Evolutionary conservation across 2,888 invertebrate species (phyloP), one percentile per base, ranked within the genome.

Genomic region (Ceramica pisi): DNA sequence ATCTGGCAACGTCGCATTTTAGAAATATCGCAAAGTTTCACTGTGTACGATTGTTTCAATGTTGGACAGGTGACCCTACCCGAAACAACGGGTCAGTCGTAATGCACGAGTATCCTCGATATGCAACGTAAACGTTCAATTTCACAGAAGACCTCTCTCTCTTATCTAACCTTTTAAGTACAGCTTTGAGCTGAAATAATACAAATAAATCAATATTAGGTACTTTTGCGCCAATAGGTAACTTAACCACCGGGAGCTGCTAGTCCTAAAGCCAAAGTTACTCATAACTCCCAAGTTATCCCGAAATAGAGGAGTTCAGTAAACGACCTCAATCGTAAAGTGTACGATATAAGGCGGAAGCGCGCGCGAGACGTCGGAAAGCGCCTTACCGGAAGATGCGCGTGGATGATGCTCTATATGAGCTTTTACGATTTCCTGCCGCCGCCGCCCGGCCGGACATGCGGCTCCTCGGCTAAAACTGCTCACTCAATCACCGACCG

Each of bases 381-480:
- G 88, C 92, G 89, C 89, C 85, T 87, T 88, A 90, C 94, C 94
- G 94, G 94, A 95, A 94, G 95, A 94, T 92, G 93, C 90, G 90
- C 90, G 89, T 86, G 90, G 85, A 80, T 87, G 89, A 85, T 89
- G 92, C 91, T 94, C 93, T 92, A 93, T 92, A 93, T 94, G 94
- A 91, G 93, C 93, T 93, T 95, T 95, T 95, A 95, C 92, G 93
- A 94, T 94, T 95, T 95, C 96, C 95, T 94, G 94, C 90, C 38
- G 38, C 90, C 90, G 92, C 87, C 88, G 84, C 69, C 41, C 41
- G 57, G 86, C 87, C 89, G 90, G 89, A 87, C 88, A 89, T 84
- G 84, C 83, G 77, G 84, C 86, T 86, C 83, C 81, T 80, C 67
- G 81, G 85, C 89, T 89, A 87, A 89, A 89, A 87, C 88, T 80